phyloP scores from a whole-genome alignment of 2,888 invertebrate genomes.

The Drosophila anceps region DNA sequence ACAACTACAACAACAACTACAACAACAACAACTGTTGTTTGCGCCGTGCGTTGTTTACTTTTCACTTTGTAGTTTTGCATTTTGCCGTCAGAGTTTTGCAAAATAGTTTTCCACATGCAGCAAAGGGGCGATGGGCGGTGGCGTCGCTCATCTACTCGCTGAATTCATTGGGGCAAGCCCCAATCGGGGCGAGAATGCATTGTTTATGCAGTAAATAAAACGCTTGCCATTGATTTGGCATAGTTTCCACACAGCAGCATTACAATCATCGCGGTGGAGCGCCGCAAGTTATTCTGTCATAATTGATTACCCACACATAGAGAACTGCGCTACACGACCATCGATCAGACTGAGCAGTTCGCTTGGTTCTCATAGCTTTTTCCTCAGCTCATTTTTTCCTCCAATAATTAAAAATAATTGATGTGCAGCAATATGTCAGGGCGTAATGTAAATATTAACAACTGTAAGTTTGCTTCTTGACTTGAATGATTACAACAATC shows the following conservation, averaged over 20 bases:
- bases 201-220: constrained; percentile 66
- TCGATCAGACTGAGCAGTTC: constrained; percentile 58
- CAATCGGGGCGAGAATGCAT: constrained; percentile 17
- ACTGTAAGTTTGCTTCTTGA: constrained; percentile 15
- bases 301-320: constrained; percentile 52
- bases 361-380: constrained; percentile 33
- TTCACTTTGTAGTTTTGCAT: constrained; percentile 77
- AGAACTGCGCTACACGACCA: constrained; percentile 27
- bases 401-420: constrained; percentile 78
- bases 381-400: constrained; percentile 37
- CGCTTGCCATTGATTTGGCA: constrained; percentile 67
- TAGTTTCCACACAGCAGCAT: constrained; percentile 47
- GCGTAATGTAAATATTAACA: constrained; percentile 66
- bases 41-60: constrained; percentile 67
- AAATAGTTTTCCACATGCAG: constrained; percentile 53
- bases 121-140: not conserved
- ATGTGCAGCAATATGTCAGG: constrained; percentile 74
- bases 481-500: constrained; percentile 75
- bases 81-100: constrained; percentile 63
- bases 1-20: constrained; percentile 38
- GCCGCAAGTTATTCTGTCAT: constrained; percentile 22
- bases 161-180: constrained; percentile 12
- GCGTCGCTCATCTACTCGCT: not conserved
- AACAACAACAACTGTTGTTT: constrained; percentile 42
- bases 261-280: constrained; percentile 22